A percentile compares a stretch with the other conserved stretches of the same genome.
These are phyloP conservation scores for Mola mola DNA, from an alignment of 2,113 vertebrate genomes.

Conservation along the genomic window DNA sequence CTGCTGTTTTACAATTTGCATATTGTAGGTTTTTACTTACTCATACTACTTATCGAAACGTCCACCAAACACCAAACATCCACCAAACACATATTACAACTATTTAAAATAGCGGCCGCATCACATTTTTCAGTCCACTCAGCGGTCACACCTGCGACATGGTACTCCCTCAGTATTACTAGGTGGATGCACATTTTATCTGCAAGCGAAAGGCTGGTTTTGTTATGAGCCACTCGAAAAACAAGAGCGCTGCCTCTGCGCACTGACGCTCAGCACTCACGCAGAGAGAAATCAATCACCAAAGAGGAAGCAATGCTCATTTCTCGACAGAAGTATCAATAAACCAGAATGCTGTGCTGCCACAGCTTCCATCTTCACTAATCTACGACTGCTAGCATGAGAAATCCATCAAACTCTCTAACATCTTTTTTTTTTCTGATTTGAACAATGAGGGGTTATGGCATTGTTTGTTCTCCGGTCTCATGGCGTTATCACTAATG, in stretches of 20 bases:
- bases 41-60: too few relatives aligned
- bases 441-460: conserved; percentile 14
- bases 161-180: too few relatives aligned
- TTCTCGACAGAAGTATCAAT: conserved; percentile 31
- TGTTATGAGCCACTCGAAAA: conserved; percentile 24
- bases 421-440: conserved; percentile 18
- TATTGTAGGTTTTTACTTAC: background rate
- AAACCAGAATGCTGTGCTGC: conserved; percentile 29
- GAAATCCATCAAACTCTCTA: conserved; percentile 30
- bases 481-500: conserved; percentile 14
- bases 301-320: conserved; percentile 29
- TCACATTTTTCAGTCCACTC: background rate
- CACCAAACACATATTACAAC: background rate
- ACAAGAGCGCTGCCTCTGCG: conserved; percentile 9
- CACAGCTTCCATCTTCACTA: conserved; percentile 24
- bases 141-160: too few relatives aligned
- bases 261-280: conserved; percentile 9
- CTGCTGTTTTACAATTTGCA: background rate
- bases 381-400: conserved; percentile 25
- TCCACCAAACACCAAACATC: too few relatives aligned
- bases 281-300: conserved; percentile 23
- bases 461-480: conserved; percentile 15
- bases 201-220: conserved; percentile 31
- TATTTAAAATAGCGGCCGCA: background rate
- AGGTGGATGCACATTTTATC: background rate